Percentiles rank a stretch among this genome's conserved stretches.
Conservation (phyloP, 2,113 vertebrate genomes). For the Nycticryphes semicollaris region DNA sequence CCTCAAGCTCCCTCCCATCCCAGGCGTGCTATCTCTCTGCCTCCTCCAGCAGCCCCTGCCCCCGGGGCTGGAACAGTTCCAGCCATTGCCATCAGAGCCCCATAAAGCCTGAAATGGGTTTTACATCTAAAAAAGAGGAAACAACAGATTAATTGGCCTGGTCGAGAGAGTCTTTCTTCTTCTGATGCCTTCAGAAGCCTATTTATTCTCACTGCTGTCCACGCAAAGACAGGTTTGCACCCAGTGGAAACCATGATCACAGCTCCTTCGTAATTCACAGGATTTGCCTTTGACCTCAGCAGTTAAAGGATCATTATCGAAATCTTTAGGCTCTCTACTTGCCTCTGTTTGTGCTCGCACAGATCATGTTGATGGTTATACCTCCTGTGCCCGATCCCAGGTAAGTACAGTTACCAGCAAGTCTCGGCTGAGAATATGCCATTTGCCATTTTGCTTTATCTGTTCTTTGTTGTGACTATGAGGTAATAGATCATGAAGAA, state of each 20-base stretch:
- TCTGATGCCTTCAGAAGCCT: neutral
- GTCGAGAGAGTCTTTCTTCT: neutral
- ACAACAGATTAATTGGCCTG: neutral
- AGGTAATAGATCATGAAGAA: slow-evolving; percentile 21
- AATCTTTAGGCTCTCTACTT: slow-evolving; percentile 73
- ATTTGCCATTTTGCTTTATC: slow-evolving; percentile 69
- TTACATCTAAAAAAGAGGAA: neutral
- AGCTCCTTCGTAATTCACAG: neutral
- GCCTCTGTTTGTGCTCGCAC: neutral
- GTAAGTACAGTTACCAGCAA: slow-evolving; percentile 71
- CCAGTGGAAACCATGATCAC: neutral
- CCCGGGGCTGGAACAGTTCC: neutral
- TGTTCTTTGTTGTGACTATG: slow-evolving; percentile 49
- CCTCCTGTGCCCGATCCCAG: slow-evolving; percentile 71
- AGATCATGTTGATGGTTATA: slow-evolving; percentile 16
- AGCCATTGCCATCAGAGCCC: neutral
- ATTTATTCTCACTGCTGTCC: neutral
- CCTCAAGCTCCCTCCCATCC: neutral
- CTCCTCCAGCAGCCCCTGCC: neutral
- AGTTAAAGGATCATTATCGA: slow-evolving; percentile 36
- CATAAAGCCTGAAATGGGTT: neutral
- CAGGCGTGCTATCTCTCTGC: neutral
- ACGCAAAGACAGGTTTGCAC: neutral
- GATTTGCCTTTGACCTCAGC: neutral
- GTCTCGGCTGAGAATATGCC: slow-evolving; percentile 77